Conservation (phyloP, 2,113 vertebrate genomes). For the Melanotaenia duboulayi region DNA sequence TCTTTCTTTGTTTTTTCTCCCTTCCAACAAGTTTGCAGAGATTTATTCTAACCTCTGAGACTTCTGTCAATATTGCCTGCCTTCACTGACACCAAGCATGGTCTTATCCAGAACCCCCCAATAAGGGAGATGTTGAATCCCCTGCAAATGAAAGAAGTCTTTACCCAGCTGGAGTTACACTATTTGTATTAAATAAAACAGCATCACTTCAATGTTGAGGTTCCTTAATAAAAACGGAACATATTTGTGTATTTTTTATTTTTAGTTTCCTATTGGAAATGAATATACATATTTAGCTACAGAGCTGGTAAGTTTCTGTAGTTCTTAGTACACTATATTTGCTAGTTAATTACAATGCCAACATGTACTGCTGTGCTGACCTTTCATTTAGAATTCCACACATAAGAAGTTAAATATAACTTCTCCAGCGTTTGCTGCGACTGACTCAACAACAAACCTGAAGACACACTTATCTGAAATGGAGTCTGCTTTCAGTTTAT, state of each 20-base stretch:
- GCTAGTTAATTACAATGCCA: not conserved
- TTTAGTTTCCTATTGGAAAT: no score
- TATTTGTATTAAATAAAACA: not conserved
- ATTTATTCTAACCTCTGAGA: not conserved
- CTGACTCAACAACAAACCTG: conserved; percentile 6
- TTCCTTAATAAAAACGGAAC: not conserved
- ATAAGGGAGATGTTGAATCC: conserved; percentile 5
- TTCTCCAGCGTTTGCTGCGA: not conserved
- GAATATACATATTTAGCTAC: conserved; percentile 13
- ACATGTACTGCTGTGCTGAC: conserved; percentile 6
- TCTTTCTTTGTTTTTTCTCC: not conserved
- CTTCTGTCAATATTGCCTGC: not conserved
- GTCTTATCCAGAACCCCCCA: not conserved
- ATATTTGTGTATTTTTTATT: no score
- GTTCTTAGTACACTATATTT: not conserved
- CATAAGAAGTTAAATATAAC: conserved; percentile 44
- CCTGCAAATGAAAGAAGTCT: not conserved
- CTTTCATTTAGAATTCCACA: conserved; percentile 24
- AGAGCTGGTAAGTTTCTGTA: conserved; percentile 67
- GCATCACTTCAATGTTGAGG: not conserved
- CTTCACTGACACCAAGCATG: not conserved
- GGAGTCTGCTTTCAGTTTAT: conserved; percentile 22
- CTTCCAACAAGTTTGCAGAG: not conserved
- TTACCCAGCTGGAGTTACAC: not conserved
- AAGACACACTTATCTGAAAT: conserved; percentile 26